phyloP scores from a whole-genome alignment of 2,888 invertebrate genomes.

The Pseudococcus longispinus region DNA sequence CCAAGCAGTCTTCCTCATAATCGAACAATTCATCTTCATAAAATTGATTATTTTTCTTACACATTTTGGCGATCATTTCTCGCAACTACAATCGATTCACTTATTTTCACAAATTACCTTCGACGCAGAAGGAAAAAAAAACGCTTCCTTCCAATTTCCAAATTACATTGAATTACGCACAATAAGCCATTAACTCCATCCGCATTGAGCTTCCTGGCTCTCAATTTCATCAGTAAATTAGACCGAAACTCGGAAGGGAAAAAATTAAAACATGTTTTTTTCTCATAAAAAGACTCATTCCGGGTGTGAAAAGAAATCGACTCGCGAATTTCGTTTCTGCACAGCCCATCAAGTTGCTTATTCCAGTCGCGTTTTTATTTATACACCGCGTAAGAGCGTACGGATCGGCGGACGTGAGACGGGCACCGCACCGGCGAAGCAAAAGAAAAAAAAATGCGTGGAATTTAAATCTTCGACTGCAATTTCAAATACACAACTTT shows the following conservation, averaged over 20 bases:
- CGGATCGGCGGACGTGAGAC: neutral
- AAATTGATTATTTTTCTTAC: too few relatives aligned
- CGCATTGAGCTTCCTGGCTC: neutral
- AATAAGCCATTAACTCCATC: neutral
- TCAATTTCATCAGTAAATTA: neutral
- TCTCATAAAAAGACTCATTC: neutral
- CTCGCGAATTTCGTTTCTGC: neutral
- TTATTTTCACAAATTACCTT: too few relatives aligned
- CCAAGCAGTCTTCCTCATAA: too few relatives aligned
- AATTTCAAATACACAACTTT: slow-evolving; percentile 28
- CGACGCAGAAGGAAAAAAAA: neutral
- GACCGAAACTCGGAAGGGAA: neutral
- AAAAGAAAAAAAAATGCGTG: slow-evolving; percentile 4
- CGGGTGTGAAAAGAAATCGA: neutral
- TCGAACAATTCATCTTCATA: too few relatives aligned
- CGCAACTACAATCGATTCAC: too few relatives aligned
- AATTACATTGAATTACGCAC: neutral
- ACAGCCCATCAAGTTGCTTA: slow-evolving; percentile 3
- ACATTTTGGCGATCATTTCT: too few relatives aligned
- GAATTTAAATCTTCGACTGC: slow-evolving; percentile 31
- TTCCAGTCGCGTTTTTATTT: slow-evolving; percentile 2
- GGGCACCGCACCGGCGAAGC: neutral
- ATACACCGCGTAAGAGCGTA: neutral
- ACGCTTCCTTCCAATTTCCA: neutral
- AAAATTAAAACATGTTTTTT: neutral